These are phyloP conservation scores for Myopa testacea DNA, from an alignment of 2,888 invertebrate species.

Conservation along the genomic window DNA sequence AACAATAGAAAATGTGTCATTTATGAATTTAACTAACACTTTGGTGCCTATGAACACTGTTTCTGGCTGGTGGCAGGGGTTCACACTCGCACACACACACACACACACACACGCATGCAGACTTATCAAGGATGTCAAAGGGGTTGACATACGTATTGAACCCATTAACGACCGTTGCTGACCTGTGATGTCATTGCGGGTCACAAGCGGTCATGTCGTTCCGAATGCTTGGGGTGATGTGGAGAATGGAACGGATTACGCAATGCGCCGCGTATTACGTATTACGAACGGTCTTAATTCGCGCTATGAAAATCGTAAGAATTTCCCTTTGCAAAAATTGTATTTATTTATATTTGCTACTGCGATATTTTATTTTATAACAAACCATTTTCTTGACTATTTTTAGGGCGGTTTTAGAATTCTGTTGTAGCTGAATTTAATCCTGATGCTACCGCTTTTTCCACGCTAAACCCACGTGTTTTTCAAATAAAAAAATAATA, in stretches of 20 bases:
- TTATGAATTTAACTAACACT: slow-evolving; percentile 26
- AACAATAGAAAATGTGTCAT: slow-evolving; percentile 44
- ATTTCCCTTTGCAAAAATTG: too few relatives aligned
- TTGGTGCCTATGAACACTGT: neutral
- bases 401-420: too few relatives aligned
- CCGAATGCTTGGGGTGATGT: neutral
- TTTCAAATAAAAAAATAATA: neutral
- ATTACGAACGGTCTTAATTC: slow-evolving; percentile 42
- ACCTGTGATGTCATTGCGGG: slow-evolving; percentile 60
- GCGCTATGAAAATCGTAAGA: neutral
- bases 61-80: slow-evolving; percentile 17
- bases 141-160: slow-evolving; percentile 64
- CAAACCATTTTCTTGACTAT: too few relatives aligned
- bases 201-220: slow-evolving; percentile 50
- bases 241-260: neutral
- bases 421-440: too few relatives aligned
- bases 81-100: slow-evolving; percentile 18
- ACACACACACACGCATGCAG: neutral
- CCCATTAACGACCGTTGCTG: slow-evolving; percentile 64
- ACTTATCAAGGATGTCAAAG: slow-evolving; percentile 48
- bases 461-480: too few relatives aligned
- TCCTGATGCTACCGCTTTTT: too few relatives aligned
- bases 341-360: too few relatives aligned
- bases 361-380: too few relatives aligned
- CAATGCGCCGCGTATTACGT: neutral